Evolutionary conservation across 2,888 invertebrate genomes (phyloP).

Genomic region (Myathropa florea): DNA sequence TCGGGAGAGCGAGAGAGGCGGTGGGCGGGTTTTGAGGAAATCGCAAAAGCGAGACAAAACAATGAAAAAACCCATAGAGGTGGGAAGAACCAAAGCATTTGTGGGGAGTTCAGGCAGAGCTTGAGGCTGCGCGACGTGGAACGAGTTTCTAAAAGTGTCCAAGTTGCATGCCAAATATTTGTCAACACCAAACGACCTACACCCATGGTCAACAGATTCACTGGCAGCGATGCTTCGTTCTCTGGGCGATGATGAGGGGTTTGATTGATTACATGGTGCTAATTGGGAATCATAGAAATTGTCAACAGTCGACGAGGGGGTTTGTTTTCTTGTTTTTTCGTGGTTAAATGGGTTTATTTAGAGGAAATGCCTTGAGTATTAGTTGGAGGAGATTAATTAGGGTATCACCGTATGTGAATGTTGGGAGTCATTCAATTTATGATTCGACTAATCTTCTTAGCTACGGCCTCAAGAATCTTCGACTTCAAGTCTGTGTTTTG

Average conservation of each 20-base stretch:
- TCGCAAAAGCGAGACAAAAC: not conserved
- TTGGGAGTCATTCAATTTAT: too few species aligned
- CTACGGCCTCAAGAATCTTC: too few species aligned
- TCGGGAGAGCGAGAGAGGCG: not conserved
- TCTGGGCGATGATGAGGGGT: not conserved
- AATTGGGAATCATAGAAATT: not conserved
- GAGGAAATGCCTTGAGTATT: not conserved
- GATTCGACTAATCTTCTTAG: too few species aligned
- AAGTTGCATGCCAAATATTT: not conserved
- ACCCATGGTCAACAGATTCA: not conserved
- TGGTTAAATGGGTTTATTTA: not conserved
- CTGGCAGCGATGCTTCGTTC: too few species aligned
- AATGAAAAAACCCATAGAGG: conserved; percentile 12
- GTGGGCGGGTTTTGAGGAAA: too few species aligned
- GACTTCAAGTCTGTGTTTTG: too few species aligned
- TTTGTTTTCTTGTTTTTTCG: not conserved
- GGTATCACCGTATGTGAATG: too few species aligned
- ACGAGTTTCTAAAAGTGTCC: not conserved
- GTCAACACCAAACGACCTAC: not conserved
- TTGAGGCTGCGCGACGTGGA: not conserved
- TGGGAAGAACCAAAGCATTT: conserved; percentile 16
- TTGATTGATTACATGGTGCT: not conserved
- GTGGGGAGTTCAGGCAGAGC: not conserved
- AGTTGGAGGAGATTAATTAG: not conserved
- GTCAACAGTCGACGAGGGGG: not conserved